Conservation (phyloP, 2,797 vertebrate genomes). For the Chaunax sp. region DNA sequence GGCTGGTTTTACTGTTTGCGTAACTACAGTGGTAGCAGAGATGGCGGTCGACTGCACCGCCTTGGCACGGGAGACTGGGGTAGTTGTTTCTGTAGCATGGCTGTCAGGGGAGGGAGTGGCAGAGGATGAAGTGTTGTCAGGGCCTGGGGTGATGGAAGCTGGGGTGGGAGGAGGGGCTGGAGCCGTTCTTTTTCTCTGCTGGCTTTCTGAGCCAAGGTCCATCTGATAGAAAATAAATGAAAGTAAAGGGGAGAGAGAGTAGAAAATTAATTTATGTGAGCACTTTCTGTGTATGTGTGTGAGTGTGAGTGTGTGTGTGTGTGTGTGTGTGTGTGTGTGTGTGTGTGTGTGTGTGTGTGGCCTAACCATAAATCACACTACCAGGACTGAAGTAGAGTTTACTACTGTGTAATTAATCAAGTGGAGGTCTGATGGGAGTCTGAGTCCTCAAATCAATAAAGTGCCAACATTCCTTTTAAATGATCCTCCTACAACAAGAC, state of each 20-base stretch:
- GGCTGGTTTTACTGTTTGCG: slow-evolving; percentile 34
- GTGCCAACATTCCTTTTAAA: slow-evolving; percentile 70
- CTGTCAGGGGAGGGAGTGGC: slow-evolving; percentile 70
- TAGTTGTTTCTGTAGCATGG: slow-evolving; percentile 50
- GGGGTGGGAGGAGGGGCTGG: slow-evolving; percentile 87
- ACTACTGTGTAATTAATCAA: slow-evolving; percentile 72
- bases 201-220: slow-evolving; percentile 82
- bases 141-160: slow-evolving; percentile 52
- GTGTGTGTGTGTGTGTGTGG: slow-evolving; percentile 38
- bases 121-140: slow-evolving; percentile 54
- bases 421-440: slow-evolving; percentile 62
- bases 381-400: slow-evolving; percentile 52
- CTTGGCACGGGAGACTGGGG: slow-evolving; percentile 35
- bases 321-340: slow-evolving; percentile 19
- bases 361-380: slow-evolving; percentile 64
- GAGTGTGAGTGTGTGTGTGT: slow-evolving; percentile 8
- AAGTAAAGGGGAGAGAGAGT: slow-evolving; percentile 35
- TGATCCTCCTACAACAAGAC: slow-evolving; percentile 51
- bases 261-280: slow-evolving; percentile 56
- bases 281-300: slow-evolving; percentile 27
- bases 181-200: slow-evolving; percentile 92
- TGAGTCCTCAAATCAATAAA: slow-evolving; percentile 39
- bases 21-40: slow-evolving; percentile 29
- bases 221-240: slow-evolving; percentile 73
- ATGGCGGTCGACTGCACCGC: slow-evolving; percentile 24